Base-by-base conservation (phyloP, 2,888 invertebrate species). In the Camponotus fellah region DNA sequence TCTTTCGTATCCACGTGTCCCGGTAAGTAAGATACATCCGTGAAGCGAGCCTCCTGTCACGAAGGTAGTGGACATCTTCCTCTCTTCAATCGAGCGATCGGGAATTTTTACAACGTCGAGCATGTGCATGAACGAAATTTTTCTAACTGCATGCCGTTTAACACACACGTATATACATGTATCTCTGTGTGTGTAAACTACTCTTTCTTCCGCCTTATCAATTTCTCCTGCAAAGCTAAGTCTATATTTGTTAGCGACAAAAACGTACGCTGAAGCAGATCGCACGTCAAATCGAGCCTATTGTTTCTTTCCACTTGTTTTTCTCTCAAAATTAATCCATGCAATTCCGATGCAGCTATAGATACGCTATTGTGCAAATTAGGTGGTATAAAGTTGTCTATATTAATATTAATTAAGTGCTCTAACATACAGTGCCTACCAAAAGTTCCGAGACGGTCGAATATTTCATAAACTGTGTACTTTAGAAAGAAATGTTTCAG, bases 91-190 rank as follows among this genome's bases (percentile, higher is more conserved):
- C 72, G 21, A 76, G 46, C 74, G 26, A 83, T 80, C 65, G 65
- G 76, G 60, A 66, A 66, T 37, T 53, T 53, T 56, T 37, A 75
- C 58, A 26, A 26, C 53, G 72, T 77, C 85, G 62, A 85, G 93
- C 93, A 93, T 92, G 93, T 90, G 93, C 93, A 93, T 92, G 93
- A 66, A 85, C 72, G 77, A 88, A 80, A 88, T 79, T 86, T 83
- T 56, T 76, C 40, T 68, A 77, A 87, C 58, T 88, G 92, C 92
- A 92, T 92, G 87, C 53, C 34, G 80, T 49, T 86, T 32, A 68
- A 83, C 76, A 88, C 86, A 83, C 89, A 80, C 81, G 68, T 68
- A 77, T 72, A 83, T 89, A 72, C 86, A 82, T 76, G 85, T 68
- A 32, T 58, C 43, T 79, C 46, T 71, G 60, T 80, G 71, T 80